These are phyloP conservation scores for Falco biarmicus DNA, from an alignment of 2,797 vertebrate species.

Conservation along the genomic window DNA sequence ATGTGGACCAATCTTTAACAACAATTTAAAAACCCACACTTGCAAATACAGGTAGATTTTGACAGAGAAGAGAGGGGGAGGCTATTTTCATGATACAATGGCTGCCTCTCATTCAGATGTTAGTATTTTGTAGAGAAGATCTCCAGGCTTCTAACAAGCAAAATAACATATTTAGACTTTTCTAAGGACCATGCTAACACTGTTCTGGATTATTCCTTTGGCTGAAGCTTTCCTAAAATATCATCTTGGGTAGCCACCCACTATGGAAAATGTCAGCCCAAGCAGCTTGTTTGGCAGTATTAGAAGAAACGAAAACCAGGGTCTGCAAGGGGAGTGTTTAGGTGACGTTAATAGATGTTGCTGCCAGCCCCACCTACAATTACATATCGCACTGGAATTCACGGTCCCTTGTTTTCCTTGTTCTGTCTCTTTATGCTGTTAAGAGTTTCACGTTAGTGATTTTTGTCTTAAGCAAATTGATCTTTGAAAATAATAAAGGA, in stretches of 20 bases:
- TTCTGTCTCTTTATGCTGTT: neutral
- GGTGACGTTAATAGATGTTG: neutral
- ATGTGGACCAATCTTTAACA: neutral
- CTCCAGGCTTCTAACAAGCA: neutral
- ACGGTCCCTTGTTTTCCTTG: neutral
- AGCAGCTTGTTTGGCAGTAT: neutral
- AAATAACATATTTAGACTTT: neutral
- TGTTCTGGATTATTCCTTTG: neutral
- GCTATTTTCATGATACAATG: neutral
- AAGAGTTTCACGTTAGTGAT: neutral
- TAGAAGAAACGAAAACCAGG: neutral
- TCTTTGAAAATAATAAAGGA: neutral
- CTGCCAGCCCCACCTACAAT: slow-evolving; percentile 9
- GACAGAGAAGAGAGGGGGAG: neutral
- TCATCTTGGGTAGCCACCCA: neutral
- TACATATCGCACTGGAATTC: slow-evolving; percentile 3
- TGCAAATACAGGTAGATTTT: neutral
- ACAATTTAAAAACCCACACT: neutral
- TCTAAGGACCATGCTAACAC: neutral
- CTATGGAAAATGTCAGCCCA: neutral
- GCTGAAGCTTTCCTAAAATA: slow-evolving; percentile 9
- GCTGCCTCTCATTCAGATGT: neutral
- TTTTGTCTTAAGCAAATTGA: neutral
- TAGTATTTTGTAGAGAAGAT: neutral
- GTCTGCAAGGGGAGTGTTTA: neutral